A percentile compares a stretch with the other conserved stretches of the same genome.
Conservation (phyloP, 2,113 vertebrate genomes). For the Podilymbus podiceps region DNA sequence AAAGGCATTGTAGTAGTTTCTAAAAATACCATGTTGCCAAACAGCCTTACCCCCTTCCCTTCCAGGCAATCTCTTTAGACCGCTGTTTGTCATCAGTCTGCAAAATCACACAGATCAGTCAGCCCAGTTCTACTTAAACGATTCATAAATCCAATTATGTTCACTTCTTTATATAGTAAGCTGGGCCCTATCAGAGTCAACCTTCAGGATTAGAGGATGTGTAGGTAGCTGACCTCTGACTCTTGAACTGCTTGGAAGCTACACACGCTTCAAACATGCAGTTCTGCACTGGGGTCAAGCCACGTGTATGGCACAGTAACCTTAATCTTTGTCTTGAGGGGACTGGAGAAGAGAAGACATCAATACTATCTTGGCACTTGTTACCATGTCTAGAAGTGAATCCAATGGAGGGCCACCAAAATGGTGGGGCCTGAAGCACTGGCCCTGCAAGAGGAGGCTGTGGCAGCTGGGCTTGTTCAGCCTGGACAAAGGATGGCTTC, state of each 20-base stretch:
- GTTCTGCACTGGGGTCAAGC: not conserved
- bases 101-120: constrained; percentile 51
- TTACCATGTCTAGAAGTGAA: not conserved
- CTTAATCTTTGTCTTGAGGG: not conserved
- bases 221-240: constrained; percentile 37
- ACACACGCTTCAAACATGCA: not conserved
- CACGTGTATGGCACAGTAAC: not conserved
- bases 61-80: constrained; percentile 52
- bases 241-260: not conserved
- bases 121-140: constrained; percentile 37
- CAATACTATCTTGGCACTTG: not conserved
- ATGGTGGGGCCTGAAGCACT: not conserved
- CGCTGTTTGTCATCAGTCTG: constrained; percentile 46
- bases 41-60: not conserved
- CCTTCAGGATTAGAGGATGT: constrained; percentile 31
- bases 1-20: constrained; percentile 22
- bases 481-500: not conserved
- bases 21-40: constrained; percentile 39
- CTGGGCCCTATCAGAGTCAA: constrained; percentile 1
- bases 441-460: not conserved
- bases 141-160: constrained; percentile 56
- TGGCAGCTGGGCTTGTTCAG: not conserved
- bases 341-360: not conserved
- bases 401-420: not conserved
- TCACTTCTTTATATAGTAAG: constrained; percentile 6